A percentile compares a stretch with the other conserved stretches of the same genome.
These are phyloP conservation scores for Entelurus aequoreus DNA, from an alignment of 2,113 vertebrate species.

Conservation along the genomic window DNA sequence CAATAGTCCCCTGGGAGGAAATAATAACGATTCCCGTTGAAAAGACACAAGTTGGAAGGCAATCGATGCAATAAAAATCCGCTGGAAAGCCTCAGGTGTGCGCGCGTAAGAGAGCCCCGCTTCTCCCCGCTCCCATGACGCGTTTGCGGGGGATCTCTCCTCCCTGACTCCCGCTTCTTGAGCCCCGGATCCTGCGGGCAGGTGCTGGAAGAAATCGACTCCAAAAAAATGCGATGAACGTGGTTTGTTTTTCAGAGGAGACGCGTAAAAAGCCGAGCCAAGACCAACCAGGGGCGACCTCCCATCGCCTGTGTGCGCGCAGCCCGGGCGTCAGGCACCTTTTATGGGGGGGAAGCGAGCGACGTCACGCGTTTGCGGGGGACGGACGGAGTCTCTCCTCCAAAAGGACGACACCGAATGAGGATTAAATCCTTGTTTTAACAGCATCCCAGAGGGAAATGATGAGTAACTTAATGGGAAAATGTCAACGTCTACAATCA, in stretches of 20 bases:
- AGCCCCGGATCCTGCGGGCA: slow-evolving; percentile 48
- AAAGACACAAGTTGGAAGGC: not conserved
- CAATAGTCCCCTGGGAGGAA: not conserved
- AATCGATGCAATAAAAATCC: no score
- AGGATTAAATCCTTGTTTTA: no score
- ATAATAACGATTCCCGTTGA: slow-evolving; percentile 3
- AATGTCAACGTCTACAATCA: no score
- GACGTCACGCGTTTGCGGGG: slow-evolving; percentile 62
- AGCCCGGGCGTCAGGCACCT: slow-evolving; percentile 36
- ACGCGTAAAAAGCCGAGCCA: not conserved
- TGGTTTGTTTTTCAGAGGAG: no score
- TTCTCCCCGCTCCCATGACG: slow-evolving; percentile 42
- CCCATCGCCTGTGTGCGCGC: slow-evolving; percentile 17
- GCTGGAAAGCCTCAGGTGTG: slow-evolving; percentile 29
- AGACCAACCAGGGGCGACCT: slow-evolving; percentile 26
- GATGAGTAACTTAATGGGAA: no score
- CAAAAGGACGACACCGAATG: no score
- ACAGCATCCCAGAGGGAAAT: no score
- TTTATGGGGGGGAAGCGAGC: slow-evolving; percentile 67
- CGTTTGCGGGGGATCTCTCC: slow-evolving; percentile 41
- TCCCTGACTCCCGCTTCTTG: slow-evolving; percentile 30
- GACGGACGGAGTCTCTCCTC: slow-evolving; percentile 2
- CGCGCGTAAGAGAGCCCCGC: slow-evolving; percentile 1
- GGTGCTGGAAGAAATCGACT: slow-evolving; percentile 48
- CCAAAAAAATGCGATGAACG: not conserved